These are phyloP conservation scores for Molorchus minor DNA, from an alignment of 2,888 invertebrate species.

Conservation along the genomic window DNA sequence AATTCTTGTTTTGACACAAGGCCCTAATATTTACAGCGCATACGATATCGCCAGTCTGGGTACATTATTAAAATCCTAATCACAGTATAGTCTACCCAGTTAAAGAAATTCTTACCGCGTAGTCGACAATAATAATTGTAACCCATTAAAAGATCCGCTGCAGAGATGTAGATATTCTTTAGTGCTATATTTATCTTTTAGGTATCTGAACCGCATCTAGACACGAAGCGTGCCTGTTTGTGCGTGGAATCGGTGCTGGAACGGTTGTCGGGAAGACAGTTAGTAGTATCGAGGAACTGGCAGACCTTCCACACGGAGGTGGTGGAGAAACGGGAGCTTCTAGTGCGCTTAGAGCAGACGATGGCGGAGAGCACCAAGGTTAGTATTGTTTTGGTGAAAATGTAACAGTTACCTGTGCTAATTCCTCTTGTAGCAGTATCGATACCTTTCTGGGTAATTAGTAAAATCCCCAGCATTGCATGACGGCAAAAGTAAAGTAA, in stretches of 20 bases:
- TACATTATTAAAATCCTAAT: too few species aligned
- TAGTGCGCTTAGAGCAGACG: slow-evolving; percentile 65
- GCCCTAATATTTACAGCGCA: too few species aligned
- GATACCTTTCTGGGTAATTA: too few species aligned
- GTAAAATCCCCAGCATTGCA: too few species aligned
- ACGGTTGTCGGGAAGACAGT: slow-evolving; percentile 71
- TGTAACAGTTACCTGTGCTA: too few species aligned
- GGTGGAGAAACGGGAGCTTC: slow-evolving; percentile 66
- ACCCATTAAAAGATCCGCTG: slow-evolving; percentile 21
- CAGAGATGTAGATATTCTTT: slow-evolving; percentile 34
- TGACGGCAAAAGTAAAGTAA: too few species aligned
- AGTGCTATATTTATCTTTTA: slow-evolving; percentile 39
- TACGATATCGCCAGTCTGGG: too few species aligned
- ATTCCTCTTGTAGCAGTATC: too few species aligned
- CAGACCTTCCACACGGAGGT: slow-evolving; percentile 76
- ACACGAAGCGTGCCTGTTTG: slow-evolving; percentile 71
- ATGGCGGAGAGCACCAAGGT: slow-evolving; percentile 76
- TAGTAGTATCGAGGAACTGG: slow-evolving; percentile 74
- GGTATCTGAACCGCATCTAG: slow-evolving; percentile 72
- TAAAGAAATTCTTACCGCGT: slow-evolving; percentile 5
- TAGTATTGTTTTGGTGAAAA: slow-evolving; percentile 48
- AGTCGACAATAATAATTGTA: slow-evolving; percentile 9
- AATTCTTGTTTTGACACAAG: too few species aligned
- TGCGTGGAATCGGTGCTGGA: slow-evolving; percentile 76
- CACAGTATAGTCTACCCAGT: too few species aligned